Percentiles rank a stretch among this genome's conserved stretches.
phyloP scores from a whole-genome alignment of 2,888 invertebrate species.

The Diadromus collaris region DNA sequence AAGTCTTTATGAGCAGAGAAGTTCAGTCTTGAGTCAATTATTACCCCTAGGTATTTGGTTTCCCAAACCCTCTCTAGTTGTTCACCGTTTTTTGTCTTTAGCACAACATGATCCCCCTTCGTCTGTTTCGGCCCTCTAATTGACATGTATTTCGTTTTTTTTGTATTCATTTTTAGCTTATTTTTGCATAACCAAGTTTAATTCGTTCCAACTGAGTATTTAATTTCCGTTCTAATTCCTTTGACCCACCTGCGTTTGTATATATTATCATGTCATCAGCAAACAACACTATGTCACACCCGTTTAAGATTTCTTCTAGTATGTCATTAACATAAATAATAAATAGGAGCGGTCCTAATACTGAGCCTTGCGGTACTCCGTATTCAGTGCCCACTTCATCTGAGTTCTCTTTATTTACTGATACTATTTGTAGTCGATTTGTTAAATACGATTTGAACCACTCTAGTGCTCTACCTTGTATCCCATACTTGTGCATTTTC shows the following conservation, averaged over 20 bases:
- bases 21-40: constrained; percentile 6
- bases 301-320: constrained; percentile 21
- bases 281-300: constrained; percentile 10
- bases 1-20: constrained; percentile 8
- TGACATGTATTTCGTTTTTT: constrained; percentile 25
- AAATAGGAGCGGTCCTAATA: constrained; percentile 42
- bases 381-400: not conserved
- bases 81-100: not conserved
- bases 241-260: not conserved
- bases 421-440: constrained; percentile 38
- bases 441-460: constrained; percentile 50
- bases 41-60: constrained; percentile 6
- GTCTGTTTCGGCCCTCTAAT: constrained; percentile 15
- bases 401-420: constrained; percentile 9
- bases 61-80: not conserved
- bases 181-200: constrained; percentile 7
- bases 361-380: constrained; percentile 43
- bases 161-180: constrained; percentile 25
- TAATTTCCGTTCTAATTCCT: constrained; percentile 2
- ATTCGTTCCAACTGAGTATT: not conserved
- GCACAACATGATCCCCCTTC: not conserved
- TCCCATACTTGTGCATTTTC: constrained; percentile 38
- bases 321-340: constrained; percentile 43
- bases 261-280: constrained; percentile 20
- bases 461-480: constrained; percentile 28